Evolutionary conservation across 2,888 invertebrate species (phyloP), one percentile per base, ranked within the genome.

Genomic region (Stenodema calcarata): DNA sequence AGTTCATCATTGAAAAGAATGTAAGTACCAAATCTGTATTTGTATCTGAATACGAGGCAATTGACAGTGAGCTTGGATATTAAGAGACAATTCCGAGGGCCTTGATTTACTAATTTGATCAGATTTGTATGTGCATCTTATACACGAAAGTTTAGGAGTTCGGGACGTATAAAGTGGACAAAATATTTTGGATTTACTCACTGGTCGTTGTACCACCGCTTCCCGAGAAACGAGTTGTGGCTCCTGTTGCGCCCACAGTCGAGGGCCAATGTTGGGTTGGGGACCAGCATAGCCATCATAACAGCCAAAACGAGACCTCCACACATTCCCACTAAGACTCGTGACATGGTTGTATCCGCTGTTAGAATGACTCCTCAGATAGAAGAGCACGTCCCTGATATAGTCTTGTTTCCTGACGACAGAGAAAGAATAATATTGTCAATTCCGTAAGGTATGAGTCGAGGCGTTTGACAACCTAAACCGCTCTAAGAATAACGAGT

Each of bases 161-260:
- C n/a, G n/a, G n/a, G n/a, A n/a, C n/a, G n/a, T n/a, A 35, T 7
- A 35, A 35, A 35, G 35, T 35, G 2, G 2, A 35, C 7, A 7
- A 35, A 4, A 7, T 4, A 54, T 54, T 54, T 16, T 30, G 14
- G n/a, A 41, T 3, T 28, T 14, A 75, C 84, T 84, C 44, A 84
- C 84, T 84, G 84, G n/a, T 84, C 84, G 75, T 84, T 84, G 73
- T 73, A 84, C 75, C 44, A 44, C 27, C 84, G 28, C 28, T 28
- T 84, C 35, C 84, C 84, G 11, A 84, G 12, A 28, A 84, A 84
- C 23, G 84, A 70, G 41, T 84, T 84, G 84, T 84, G 84, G 18
- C 84, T 84, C 35, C 28, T 70, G 47, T 84, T 84, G 9, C 44
- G 14, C 4, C 84, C 84, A 27, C 84, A 84, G 44, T 84, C 75